These are phyloP conservation scores for crab-eating macaque (Macaca fascicularis) DNA, from an alignment of 2,113 vertebrate species.

Conservation along the genomic window DNA sequence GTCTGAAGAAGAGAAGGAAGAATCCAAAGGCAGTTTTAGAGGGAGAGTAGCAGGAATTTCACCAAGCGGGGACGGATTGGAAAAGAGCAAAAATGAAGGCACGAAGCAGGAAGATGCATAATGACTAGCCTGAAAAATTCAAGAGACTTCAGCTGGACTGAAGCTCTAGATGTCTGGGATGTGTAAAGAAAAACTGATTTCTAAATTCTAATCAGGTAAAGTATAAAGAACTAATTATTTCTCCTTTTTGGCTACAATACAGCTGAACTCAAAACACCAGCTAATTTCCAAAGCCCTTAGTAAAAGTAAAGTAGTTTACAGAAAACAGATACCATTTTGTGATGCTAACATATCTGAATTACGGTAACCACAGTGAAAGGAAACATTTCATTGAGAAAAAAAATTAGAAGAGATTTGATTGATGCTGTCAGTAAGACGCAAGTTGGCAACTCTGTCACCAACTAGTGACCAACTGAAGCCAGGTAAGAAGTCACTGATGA, in stretches of 20 bases:
- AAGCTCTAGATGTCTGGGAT: not conserved
- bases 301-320: not conserved
- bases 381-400: not conserved
- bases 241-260: not conserved
- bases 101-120: not conserved
- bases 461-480: not conserved
- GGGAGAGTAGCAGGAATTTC: not conserved
- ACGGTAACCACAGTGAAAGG: not conserved
- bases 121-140: not conserved
- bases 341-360: not conserved
- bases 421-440: not conserved
- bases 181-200: not conserved
- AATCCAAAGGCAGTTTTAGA: not conserved
- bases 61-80: too few species aligned
- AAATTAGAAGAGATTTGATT: not conserved
- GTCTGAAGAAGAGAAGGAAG: not conserved
- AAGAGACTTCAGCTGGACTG: not conserved
- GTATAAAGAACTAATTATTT: not conserved
- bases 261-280: not conserved
- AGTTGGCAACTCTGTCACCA: not conserved
- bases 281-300: not conserved
- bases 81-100: not conserved
- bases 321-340: not conserved
- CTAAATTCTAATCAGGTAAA: not conserved
- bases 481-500: not conserved